Evolutionary conservation across 2,113 vertebrate species (phyloP).

Genomic region (Platysternon megacephalum): DNA sequence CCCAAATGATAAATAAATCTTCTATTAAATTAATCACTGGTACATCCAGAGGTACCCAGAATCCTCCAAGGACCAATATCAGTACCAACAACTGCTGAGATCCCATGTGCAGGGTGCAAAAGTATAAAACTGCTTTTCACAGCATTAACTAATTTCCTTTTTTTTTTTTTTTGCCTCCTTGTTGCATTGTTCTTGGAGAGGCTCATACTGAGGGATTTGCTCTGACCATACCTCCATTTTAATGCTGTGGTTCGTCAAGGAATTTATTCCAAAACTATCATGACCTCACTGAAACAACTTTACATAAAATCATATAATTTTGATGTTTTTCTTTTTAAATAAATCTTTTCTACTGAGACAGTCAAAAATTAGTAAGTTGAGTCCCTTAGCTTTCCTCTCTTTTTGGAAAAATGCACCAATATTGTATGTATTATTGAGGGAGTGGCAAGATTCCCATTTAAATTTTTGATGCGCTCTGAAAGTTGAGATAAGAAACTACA

Average conservation of each 20-base stretch:
- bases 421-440: neutral
- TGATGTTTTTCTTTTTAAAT: neutral
- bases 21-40: neutral
- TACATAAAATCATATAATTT: neutral
- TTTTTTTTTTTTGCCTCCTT: neutral
- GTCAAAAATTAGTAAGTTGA: neutral
- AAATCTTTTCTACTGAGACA: neutral
- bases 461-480: constrained; percentile 35
- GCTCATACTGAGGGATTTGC: neutral
- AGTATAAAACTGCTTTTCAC: neutral
- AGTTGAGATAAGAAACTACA: constrained; percentile 52
- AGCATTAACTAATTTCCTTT: rapidly evolving
- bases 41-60: neutral
- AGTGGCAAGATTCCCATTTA: constrained; percentile 34
- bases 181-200: neutral
- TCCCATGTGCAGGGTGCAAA: neutral
- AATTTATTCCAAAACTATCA: neutral
- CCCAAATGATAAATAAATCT: neutral
- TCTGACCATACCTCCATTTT: neutral
- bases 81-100: neutral
- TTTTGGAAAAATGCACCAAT: neutral
- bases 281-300: neutral
- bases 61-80: neutral
- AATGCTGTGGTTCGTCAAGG: neutral
- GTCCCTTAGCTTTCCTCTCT: neutral